Evolutionary conservation across 2,888 invertebrate genomes (phyloP).

Genomic region (Idaea dimidiata): DNA sequence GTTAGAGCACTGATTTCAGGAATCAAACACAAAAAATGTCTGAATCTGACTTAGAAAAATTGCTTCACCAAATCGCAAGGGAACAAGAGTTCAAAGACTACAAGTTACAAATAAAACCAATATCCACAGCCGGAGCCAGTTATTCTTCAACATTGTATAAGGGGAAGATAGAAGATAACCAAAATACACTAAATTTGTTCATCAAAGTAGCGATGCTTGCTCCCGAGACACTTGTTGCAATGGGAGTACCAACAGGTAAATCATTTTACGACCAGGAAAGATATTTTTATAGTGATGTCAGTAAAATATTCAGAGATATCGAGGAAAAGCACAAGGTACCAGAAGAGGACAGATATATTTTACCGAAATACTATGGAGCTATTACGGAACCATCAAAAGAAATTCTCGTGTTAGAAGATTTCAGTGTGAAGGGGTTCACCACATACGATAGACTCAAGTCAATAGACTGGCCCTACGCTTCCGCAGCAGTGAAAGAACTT

Average conservation of each 20-base stretch:
- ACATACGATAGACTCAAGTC: constrained; percentile 36
- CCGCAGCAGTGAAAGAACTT: constrained; percentile 35
- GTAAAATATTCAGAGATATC: constrained; percentile 27
- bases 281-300: constrained; percentile 30
- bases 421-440: constrained; percentile 38
- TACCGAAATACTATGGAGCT: constrained; percentile 42
- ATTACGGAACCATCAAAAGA: constrained; percentile 33
- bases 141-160: constrained; percentile 6
- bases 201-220: constrained; percentile 26
- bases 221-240: constrained; percentile 11
- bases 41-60: not conserved
- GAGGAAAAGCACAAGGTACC: constrained; percentile 31
- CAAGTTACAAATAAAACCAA: constrained; percentile 7
- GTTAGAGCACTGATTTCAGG: too few relatives aligned
- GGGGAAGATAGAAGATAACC: constrained; percentile 2
- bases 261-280: constrained; percentile 30
- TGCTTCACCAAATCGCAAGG: constrained; percentile 5
- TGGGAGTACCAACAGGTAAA: not conserved
- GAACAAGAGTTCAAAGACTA: not conserved
- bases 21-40: too few relatives aligned
- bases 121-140: constrained; percentile 7
- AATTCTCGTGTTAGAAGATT: constrained; percentile 47
- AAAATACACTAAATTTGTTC: constrained; percentile 22
- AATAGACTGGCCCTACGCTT: constrained; percentile 44
- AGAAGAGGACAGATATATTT: constrained; percentile 31